phyloP scores from a whole-genome alignment of 2,797 vertebrate species.

The Florisuga fusca region DNA sequence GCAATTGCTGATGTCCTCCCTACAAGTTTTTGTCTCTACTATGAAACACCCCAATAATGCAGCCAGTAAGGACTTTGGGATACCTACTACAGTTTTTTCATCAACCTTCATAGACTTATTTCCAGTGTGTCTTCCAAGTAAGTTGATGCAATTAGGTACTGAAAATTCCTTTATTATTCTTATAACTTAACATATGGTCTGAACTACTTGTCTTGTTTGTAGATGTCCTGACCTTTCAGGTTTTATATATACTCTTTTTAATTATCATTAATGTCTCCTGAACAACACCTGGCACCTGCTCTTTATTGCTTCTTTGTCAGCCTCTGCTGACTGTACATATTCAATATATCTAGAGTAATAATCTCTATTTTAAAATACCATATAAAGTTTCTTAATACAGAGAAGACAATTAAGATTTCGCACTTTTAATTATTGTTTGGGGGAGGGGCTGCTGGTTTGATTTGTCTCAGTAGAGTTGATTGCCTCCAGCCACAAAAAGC shows the following conservation, averaged over 20 bases:
- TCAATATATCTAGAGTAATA: not conserved
- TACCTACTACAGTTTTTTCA: not conserved
- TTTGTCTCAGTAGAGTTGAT: not conserved
- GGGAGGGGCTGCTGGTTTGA: not conserved
- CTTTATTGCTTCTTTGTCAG: not conserved
- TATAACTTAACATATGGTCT: not conserved
- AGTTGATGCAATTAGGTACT: not conserved
- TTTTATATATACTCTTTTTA: constrained; percentile 19
- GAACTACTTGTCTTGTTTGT: not conserved
- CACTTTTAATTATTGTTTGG: not conserved
- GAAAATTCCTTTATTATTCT: not conserved
- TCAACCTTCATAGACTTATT: not conserved
- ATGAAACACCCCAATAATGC: not conserved
- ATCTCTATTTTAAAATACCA: not conserved
- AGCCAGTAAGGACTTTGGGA: not conserved
- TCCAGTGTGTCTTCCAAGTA: not conserved
- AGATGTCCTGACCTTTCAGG: not conserved
- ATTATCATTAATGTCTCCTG: not conserved
- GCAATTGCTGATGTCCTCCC: not conserved
- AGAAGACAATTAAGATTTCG: not conserved
- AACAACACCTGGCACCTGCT: not conserved
- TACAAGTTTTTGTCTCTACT: not conserved
- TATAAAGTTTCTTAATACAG: not conserved
- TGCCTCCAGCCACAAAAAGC: not conserved
- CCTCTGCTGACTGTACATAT: not conserved